These are phyloP conservation scores for Habropoda laboriosa DNA, from an alignment of 1,140 invertebrate genomes.

Conservation along the genomic window DNA sequence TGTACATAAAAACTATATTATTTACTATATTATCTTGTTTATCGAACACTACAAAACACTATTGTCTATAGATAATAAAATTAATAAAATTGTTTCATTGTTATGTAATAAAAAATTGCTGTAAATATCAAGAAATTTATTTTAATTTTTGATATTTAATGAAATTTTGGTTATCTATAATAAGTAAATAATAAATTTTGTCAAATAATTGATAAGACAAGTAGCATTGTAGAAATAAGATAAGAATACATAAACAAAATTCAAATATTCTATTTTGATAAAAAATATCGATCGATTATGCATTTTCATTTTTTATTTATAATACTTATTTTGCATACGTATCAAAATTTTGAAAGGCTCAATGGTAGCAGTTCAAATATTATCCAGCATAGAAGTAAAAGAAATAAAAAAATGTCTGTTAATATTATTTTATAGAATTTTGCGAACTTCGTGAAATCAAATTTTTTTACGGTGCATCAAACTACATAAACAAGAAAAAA, in stretches of 20 bases:
- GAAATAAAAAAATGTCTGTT: not conserved
- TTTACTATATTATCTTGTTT: not conserved
- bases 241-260: not conserved
- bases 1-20: not conserved
- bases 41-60: not conserved
- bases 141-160: not conserved
- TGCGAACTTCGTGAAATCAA: not conserved
- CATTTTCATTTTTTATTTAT: not conserved
- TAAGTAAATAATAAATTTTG: not conserved
- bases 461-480: not conserved
- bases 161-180: too few species aligned
- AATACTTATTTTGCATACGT: not conserved
- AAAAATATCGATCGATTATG: not conserved
- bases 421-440: not conserved
- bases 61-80: not conserved
- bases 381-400: not conserved
- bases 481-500: not conserved
- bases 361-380: not conserved
- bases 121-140: not conserved
- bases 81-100: not conserved
- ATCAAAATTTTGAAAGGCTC: not conserved
- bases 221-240: too few species aligned
- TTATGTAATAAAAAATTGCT: not conserved
- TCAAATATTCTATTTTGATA: not conserved
- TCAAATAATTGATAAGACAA: too few species aligned